Conservation (phyloP, 2,113 vertebrate genomes). For the Benitochromis conjunctus region DNA sequence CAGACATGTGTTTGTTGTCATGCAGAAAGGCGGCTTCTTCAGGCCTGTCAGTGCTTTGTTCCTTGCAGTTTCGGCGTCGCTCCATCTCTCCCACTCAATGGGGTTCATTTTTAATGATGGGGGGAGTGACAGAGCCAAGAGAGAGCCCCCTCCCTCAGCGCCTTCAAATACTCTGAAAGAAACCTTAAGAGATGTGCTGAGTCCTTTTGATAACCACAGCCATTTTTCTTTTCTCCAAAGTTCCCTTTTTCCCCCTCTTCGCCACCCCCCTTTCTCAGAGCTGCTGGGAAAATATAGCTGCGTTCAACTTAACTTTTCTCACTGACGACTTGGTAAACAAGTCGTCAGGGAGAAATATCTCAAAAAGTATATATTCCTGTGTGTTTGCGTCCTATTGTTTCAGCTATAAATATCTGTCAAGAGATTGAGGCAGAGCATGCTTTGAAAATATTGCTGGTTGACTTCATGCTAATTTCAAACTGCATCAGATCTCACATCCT, state of each 20-base stretch:
- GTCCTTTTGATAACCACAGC: slow-evolving; percentile 70
- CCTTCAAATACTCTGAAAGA: slow-evolving; percentile 69
- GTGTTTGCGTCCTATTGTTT: slow-evolving; percentile 69
- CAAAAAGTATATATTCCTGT: slow-evolving; percentile 62
- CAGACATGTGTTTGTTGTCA: slow-evolving; percentile 57
- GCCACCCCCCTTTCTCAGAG: slow-evolving; percentile 11
- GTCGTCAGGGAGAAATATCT: slow-evolving; percentile 47
- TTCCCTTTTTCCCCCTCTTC: slow-evolving; percentile 11
- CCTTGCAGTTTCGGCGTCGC: slow-evolving; percentile 42
- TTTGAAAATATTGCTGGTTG: slow-evolving; percentile 63
- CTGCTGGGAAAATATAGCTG: slow-evolving; percentile 66
- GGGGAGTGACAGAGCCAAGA: slow-evolving; percentile 58
- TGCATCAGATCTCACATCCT: slow-evolving; percentile 59
- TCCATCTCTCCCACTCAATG: slow-evolving; percentile 64
- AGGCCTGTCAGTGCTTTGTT: slow-evolving; percentile 66
- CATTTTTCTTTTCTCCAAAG: slow-evolving; percentile 61
- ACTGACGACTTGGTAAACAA: slow-evolving; percentile 70
- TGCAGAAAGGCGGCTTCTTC: slow-evolving; percentile 58
- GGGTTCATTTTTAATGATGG: slow-evolving; percentile 73
- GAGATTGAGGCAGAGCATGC: slow-evolving; percentile 60
- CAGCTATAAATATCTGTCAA: slow-evolving; percentile 71
- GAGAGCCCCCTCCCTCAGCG: slow-evolving; percentile 29
- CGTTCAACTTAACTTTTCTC: slow-evolving; percentile 69
- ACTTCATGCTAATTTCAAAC: slow-evolving; percentile 74
- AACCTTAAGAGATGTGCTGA: slow-evolving; percentile 69